phyloP scores from a whole-genome alignment of 2,797 vertebrate species.

The Hypotaenidia philippensis region DNA sequence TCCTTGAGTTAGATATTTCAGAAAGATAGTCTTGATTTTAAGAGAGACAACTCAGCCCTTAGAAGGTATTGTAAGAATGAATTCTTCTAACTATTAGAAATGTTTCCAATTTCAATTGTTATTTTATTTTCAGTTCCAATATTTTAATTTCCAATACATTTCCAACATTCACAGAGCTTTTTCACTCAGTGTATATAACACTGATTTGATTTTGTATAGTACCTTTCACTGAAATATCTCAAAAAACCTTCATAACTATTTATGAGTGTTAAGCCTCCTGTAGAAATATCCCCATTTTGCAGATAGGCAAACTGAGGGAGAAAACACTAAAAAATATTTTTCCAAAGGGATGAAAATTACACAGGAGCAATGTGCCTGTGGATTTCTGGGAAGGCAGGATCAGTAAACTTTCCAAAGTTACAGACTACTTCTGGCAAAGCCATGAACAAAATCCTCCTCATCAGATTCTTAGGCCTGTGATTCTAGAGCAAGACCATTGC shows the following conservation, averaged over 20 bases:
- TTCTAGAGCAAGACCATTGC: background rate
- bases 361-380: background rate
- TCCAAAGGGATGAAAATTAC: background rate
- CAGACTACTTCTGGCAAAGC: background rate
- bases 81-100: background rate
- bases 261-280: background rate
- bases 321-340: background rate
- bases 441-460: background rate
- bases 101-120: background rate
- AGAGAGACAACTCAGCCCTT: background rate
- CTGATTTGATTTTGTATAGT: background rate
- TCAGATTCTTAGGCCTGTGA: background rate
- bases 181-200: background rate
- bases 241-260: background rate
- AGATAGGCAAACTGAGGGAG: background rate
- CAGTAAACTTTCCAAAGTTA: background rate
- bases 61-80: background rate
- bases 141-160: background rate
- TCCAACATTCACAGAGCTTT: background rate
- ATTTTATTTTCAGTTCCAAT: background rate
- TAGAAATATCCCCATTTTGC: background rate
- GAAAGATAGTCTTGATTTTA: background rate
- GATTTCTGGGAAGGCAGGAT: background rate
- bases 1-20: background rate
- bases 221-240: background rate